Percentiles rank a stretch among this genome's conserved stretches.
These are phyloP conservation scores for Drosophila malerkotliana DNA, from an alignment of 1,140 invertebrate species.

Conservation along the genomic window DNA sequence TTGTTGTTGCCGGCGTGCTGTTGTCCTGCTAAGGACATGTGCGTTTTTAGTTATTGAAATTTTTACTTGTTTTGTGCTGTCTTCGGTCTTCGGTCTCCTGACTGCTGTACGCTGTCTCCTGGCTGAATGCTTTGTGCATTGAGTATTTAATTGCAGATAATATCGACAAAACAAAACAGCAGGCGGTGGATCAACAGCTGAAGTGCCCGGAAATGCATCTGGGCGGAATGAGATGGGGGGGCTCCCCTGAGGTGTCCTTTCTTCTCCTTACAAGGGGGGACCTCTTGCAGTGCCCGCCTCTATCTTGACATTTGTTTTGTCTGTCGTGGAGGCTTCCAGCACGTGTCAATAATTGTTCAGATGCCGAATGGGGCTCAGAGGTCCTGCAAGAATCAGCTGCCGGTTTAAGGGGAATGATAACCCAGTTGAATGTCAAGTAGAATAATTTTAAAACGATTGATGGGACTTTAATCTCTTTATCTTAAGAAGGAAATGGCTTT, in stretches of 20 bases:
- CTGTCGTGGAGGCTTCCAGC: slow-evolving; percentile 56
- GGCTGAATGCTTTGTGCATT: slow-evolving; percentile 63
- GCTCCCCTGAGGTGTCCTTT: slow-evolving; percentile 18
- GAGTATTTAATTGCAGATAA: slow-evolving; percentile 82
- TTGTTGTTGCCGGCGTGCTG: slow-evolving; percentile 2
- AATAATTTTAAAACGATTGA: neutral
- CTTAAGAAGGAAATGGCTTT: neutral
- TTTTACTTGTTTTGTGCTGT: slow-evolving; percentile 76
- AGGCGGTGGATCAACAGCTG: slow-evolving; percentile 70
- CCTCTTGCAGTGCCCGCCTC: neutral
- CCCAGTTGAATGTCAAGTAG: slow-evolving; percentile 4
- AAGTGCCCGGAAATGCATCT: slow-evolving; percentile 71
- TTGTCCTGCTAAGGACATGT: slow-evolving; percentile 64
- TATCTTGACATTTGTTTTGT: slow-evolving; percentile 8
- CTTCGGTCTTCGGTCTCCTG: slow-evolving; percentile 3
- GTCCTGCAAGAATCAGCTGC: slow-evolving; percentile 57
- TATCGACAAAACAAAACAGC: slow-evolving; percentile 73
- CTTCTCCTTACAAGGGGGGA: neutral
- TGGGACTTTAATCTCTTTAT: neutral
- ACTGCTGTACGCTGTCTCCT: slow-evolving; percentile 20
- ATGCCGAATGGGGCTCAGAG: slow-evolving; percentile 38
- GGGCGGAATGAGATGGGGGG: slow-evolving; percentile 10
- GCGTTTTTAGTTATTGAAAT: slow-evolving; percentile 82
- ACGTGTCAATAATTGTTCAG: slow-evolving; percentile 78
- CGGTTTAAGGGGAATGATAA: slow-evolving; percentile 2